phyloP scores from a whole-genome alignment of 2,797 vertebrate genomes.

The Eremophila alpestris region DNA sequence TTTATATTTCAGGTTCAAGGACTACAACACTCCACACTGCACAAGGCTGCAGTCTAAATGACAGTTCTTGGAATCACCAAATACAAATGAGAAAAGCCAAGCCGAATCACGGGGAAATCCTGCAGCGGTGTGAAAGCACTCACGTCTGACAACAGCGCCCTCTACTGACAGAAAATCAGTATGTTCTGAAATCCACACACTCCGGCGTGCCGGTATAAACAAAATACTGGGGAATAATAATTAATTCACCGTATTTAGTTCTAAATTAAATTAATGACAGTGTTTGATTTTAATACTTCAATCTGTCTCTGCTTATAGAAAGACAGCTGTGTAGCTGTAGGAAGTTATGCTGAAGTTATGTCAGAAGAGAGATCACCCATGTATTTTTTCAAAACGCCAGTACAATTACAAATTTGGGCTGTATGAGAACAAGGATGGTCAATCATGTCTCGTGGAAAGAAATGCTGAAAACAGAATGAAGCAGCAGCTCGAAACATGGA shows the following conservation, averaged over 20 bases:
- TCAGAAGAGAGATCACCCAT: neutral
- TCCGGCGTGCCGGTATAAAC: neutral
- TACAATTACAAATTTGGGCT: neutral
- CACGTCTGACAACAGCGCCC: conserved; percentile 49
- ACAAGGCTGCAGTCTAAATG: neutral
- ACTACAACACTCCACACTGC: neutral
- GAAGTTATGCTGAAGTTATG: neutral
- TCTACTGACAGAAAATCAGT: conserved; percentile 28
- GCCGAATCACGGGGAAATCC: neutral
- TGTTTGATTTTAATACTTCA: neutral
- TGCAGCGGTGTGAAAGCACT: neutral
- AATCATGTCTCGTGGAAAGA: neutral
- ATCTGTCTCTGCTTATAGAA: neutral
- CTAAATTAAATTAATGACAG: neutral
- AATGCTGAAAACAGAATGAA: neutral
- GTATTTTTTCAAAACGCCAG: neutral
- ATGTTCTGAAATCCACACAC: neutral
- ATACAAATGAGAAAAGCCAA: neutral
- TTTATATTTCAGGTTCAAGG: neutral
- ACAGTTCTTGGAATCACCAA: neutral
- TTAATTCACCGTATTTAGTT: neutral
- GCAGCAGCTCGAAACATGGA: neutral
- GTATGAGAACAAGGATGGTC: neutral
- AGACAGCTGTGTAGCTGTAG: neutral
- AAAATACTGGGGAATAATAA: neutral